phyloP scores from a whole-genome alignment of 2,888 invertebrate genomes.

The Athalia cordata region DNA sequence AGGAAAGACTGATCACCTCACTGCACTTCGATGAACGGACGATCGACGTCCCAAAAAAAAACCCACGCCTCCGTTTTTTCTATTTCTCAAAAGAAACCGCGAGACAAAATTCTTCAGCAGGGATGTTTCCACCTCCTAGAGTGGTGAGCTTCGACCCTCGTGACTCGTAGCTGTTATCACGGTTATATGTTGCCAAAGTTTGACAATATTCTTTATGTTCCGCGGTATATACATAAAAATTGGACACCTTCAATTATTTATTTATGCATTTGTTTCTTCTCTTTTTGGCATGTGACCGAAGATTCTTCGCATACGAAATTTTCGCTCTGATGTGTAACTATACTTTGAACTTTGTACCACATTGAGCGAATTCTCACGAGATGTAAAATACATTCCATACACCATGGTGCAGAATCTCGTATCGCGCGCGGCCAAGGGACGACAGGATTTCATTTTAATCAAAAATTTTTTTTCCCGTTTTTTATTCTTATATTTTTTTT shows the following conservation, averaged over 20 bases:
- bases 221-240: too few species aligned
- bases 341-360: slow-evolving; percentile 11
- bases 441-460: slow-evolving; percentile 44
- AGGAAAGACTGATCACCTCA: slow-evolving; percentile 47
- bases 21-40: slow-evolving; percentile 40
- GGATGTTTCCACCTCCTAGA: neutral
- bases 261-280: too few species aligned
- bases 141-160: neutral
- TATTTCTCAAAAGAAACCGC: slow-evolving; percentile 1
- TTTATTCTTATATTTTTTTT: too few species aligned
- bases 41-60: slow-evolving; percentile 30
- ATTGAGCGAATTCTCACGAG: slow-evolving; percentile 8
- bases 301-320: neutral
- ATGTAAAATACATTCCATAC: neutral
- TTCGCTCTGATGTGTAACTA: neutral
- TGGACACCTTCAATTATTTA: too few species aligned
- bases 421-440: slow-evolving; percentile 20
- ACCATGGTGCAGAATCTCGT: neutral
- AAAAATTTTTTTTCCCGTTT: neutral
- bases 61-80: neutral
- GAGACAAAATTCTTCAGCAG: neutral
- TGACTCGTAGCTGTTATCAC: too few species aligned
- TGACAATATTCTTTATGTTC: too few species aligned
- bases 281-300: neutral
- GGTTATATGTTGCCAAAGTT: neutral